A percentile compares a stretch with the other conserved stretches of the same genome.
phyloP scores from a whole-genome alignment of 2,888 invertebrate genomes.

The Caenorhabditis doughertyi region DNA sequence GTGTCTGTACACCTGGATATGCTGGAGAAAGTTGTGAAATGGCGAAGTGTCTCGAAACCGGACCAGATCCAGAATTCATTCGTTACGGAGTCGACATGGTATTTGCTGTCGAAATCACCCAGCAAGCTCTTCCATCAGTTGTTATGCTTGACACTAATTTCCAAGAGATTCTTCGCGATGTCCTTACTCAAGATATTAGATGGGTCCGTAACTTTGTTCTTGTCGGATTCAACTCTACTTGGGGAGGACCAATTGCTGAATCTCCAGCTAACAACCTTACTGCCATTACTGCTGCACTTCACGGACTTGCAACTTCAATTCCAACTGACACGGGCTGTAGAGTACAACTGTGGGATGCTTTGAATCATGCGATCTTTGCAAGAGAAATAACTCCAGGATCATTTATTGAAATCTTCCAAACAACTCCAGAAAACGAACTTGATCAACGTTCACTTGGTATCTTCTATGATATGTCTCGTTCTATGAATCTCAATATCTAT shows the following conservation, averaged over 20 bases:
- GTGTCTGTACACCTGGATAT: conserved; percentile 72
- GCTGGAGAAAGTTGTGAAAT: conserved; percentile 71
- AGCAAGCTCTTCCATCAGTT: conserved; percentile 61
- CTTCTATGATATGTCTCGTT: conserved; percentile 63
- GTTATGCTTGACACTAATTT: conserved; percentile 63
- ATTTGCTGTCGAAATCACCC: conserved; percentile 72
- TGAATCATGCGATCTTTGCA: conserved; percentile 61
- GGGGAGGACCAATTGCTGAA: conserved; percentile 68
- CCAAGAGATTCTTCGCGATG: conserved; percentile 70
- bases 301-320: conserved; percentile 36
- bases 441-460: conserved; percentile 51
- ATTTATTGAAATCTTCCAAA: conserved; percentile 71
- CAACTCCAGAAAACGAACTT: conserved; percentile 65
- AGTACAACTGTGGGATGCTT: conserved; percentile 70
- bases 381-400: conserved; percentile 67
- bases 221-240: conserved; percentile 73
- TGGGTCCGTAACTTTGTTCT: conserved; percentile 74
- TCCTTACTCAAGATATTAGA: conserved; percentile 60
- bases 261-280: conserved; percentile 61
- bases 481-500: conserved; percentile 54
- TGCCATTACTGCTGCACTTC: conserved; percentile 54
- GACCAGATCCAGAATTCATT: conserved; percentile 66
- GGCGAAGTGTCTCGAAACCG: conserved; percentile 68
- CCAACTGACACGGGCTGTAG: conserved; percentile 67
- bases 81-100: conserved; percentile 70